Evolutionary conservation across 2,797 vertebrate genomes (phyloP).

Genomic region (Acrossocheilus fasciatus): DNA sequence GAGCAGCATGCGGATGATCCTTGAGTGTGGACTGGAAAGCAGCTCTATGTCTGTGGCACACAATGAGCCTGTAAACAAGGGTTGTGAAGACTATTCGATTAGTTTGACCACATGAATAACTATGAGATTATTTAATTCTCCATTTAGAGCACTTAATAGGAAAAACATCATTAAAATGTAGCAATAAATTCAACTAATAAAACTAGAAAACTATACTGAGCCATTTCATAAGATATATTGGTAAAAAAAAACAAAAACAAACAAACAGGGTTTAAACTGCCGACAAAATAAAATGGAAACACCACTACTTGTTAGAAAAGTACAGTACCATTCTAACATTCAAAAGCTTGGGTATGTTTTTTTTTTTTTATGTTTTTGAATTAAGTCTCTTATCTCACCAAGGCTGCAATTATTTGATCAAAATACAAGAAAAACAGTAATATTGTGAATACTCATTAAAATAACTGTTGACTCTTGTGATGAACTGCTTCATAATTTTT

Average conservation of each 20-base stretch:
- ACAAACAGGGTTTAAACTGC: too few relatives aligned
- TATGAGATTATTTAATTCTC: not conserved
- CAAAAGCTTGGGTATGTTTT: too few relatives aligned
- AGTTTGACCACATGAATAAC: not conserved
- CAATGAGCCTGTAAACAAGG: not conserved
- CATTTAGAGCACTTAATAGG: not conserved
- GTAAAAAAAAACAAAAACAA: too few relatives aligned
- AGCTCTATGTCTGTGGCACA: not conserved
- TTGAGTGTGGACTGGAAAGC: conserved; percentile 51
- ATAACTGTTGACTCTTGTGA: too few relatives aligned
- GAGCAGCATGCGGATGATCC: conserved; percentile 63
- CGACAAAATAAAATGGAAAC: not conserved
- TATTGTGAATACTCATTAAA: too few relatives aligned
- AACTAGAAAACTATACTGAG: not conserved
- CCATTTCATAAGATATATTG: not conserved
- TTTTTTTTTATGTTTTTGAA: too few relatives aligned
- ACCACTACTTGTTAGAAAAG: not conserved
- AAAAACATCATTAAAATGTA: not conserved
- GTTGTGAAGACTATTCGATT: not conserved
- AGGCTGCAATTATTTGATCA: too few relatives aligned
- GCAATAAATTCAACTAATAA: not conserved
- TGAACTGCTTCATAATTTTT: too few relatives aligned
- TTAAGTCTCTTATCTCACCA: too few relatives aligned
- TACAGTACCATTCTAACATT: too few relatives aligned
- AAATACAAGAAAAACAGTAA: too few relatives aligned